Evolutionary conservation across 2,797 vertebrate species (phyloP).

Genomic region (Pampus argenteus): DNA sequence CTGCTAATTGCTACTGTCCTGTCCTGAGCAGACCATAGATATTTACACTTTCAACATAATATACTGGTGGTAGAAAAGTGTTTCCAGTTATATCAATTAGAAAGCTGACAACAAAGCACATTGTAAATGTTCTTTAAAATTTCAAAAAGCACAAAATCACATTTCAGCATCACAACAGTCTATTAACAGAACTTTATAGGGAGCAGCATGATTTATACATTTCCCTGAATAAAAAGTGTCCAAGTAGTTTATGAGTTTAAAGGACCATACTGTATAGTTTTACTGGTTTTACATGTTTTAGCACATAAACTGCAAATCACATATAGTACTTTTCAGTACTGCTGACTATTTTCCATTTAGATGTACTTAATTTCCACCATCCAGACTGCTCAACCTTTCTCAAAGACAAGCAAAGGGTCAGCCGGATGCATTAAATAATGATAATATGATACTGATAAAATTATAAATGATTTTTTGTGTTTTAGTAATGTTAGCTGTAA

Average conservation of each 20-base stretch:
- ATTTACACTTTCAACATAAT: not conserved
- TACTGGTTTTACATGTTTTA: constrained; percentile 3
- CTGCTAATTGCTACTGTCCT: not conserved
- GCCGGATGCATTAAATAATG: not conserved
- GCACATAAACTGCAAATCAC: not conserved
- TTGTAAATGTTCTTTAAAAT: constrained; percentile 22
- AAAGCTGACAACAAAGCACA: not conserved
- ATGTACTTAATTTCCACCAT: not conserved
- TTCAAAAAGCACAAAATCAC: constrained; percentile 19
- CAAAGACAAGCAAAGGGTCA: not conserved
- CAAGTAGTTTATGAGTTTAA: not conserved
- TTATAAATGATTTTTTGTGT: not conserved
- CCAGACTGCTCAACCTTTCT: too few relatives aligned
- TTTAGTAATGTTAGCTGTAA: not conserved
- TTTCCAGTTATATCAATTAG: not conserved
- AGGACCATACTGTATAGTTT: not conserved
- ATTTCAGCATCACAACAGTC: constrained; percentile 1
- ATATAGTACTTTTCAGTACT: not conserved
- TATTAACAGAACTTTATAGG: constrained; percentile 37
- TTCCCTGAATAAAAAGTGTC: constrained; percentile 17
- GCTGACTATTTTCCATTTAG: not conserved
- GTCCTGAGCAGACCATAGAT: not conserved
- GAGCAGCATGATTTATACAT: constrained; percentile 18
- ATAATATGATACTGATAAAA: too few relatives aligned
- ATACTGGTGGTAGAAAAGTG: not conserved